Percentiles rank a stretch among this genome's conserved stretches.
phyloP scores from a whole-genome alignment of 2,888 invertebrate genomes.

The Acronicta alni region DNA sequence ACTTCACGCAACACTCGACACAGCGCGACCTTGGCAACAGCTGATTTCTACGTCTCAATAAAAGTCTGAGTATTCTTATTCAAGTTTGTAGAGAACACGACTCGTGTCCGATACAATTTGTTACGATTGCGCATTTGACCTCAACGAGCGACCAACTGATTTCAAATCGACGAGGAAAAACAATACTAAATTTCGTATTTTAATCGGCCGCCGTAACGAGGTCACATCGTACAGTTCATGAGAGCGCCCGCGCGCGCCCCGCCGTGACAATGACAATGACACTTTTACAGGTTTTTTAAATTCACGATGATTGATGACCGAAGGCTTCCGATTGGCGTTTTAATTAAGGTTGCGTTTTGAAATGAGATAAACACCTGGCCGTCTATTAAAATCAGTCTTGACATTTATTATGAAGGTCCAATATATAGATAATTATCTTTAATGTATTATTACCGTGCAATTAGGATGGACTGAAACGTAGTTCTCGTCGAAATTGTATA shows the following conservation, averaged over 20 bases:
- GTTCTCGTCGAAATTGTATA: conserved; percentile 15
- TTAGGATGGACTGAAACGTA: not conserved
- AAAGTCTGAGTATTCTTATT: conserved; percentile 54
- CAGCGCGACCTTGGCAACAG: conserved; percentile 62
- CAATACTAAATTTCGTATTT: conserved; percentile 67
- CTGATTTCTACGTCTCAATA: conserved; percentile 71
- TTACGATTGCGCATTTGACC: conserved; percentile 72
- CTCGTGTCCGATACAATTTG: conserved; percentile 60
- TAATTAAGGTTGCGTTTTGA: conserved; percentile 40
- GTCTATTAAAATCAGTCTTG: conserved; percentile 39
- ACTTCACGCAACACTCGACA: conserved; percentile 63
- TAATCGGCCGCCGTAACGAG: conserved; percentile 63
- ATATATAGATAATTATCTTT: conserved; percentile 22
- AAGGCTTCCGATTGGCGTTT: conserved; percentile 50
- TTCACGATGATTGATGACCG: conserved; percentile 50
- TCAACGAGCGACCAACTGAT: conserved; percentile 62
- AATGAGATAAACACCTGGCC: conserved; percentile 28
- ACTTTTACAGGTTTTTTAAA: conserved; percentile 60
- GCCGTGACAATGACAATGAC: conserved; percentile 73
- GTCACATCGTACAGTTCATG: conserved; percentile 56
- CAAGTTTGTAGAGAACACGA: conserved; percentile 45
- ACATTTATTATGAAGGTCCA: conserved; percentile 48
- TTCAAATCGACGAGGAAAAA: conserved; percentile 76
- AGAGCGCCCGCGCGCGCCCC: conserved; percentile 43
- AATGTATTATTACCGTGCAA: conserved; percentile 6